Percentiles rank a stretch among this genome's conserved stretches.
phyloP scores from a whole-genome alignment of 2,113 vertebrate species.

The Paedocypris sp. region DNA sequence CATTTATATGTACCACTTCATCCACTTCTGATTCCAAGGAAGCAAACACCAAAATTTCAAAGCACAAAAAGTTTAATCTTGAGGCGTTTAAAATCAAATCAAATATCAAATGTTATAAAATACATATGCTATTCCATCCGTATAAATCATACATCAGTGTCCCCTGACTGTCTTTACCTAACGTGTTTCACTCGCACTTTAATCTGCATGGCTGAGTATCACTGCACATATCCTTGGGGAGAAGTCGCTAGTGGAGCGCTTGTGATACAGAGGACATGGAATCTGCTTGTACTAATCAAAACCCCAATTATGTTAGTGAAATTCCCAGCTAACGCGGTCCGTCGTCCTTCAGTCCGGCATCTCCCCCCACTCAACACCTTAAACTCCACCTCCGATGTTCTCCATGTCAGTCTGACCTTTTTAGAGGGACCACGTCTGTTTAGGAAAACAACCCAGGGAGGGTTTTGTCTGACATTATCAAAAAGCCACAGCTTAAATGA shows the following conservation, averaged over 20 bases:
- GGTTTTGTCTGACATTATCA: constrained; percentile 19
- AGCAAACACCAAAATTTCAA: no score
- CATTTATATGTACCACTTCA: no score
- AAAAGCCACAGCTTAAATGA: constrained; percentile 11
- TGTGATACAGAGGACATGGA: constrained; percentile 25
- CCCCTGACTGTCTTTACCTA: no score
- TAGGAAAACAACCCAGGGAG: constrained; percentile 26
- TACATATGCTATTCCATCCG: no score
- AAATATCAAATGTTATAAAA: no score
- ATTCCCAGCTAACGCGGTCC: constrained; percentile 2
- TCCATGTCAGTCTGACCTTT: constrained; percentile 30
- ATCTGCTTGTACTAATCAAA: constrained; percentile 36
- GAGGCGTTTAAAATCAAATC: no score
- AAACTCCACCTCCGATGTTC: constrained; percentile 23
- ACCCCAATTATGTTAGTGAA: constrained; percentile 26
- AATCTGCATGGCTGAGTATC: constrained; percentile 14
- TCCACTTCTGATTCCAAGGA: no score
- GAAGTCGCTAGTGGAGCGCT: not conserved
- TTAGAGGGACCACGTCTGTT: constrained; percentile 23
- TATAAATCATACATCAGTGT: no score
- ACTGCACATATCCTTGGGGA: constrained; percentile 2
- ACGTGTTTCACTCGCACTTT: constrained; percentile 11
- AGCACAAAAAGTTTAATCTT: no score
- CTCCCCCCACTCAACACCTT: not conserved
- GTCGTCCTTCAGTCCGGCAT: not conserved